phyloP scores from a whole-genome alignment of 2,888 invertebrate genomes.

The Acrobasis suavella region DNA sequence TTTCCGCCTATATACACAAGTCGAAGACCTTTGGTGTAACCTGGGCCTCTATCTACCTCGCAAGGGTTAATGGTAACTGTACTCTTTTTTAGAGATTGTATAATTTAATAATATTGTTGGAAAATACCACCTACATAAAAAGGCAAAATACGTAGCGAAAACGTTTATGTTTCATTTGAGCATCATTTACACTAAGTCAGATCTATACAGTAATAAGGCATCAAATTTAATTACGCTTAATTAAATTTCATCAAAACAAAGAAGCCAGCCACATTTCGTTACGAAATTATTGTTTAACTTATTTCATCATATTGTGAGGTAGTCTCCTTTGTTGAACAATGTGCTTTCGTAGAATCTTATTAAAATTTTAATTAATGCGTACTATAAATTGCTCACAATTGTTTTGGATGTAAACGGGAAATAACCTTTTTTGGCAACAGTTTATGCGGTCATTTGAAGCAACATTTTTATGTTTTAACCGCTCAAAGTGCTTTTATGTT shows the following conservation, averaged over 20 bases:
- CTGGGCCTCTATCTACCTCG: no score
- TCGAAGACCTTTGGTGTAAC: no score
- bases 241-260: slow-evolving; percentile 59
- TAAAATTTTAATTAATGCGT: slow-evolving; percentile 64
- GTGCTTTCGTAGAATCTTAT: slow-evolving; percentile 54
- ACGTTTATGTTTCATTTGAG: background rate
- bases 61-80: no score
- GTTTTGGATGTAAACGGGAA: slow-evolving; percentile 37
- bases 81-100: no score
- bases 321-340: slow-evolving; percentile 54
- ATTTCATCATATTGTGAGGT: slow-evolving; percentile 55
- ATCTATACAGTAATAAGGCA: slow-evolving; percentile 29
- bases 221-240: slow-evolving; percentile 51
- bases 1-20: no score
- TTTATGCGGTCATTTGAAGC: slow-evolving; percentile 30
- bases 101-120: no score
- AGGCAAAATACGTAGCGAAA: background rate
- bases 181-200: background rate
- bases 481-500: slow-evolving; percentile 32
- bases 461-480: slow-evolving; percentile 33
- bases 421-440: slow-evolving; percentile 33
- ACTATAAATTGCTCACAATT: slow-evolving; percentile 55
- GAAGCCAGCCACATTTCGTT: slow-evolving; percentile 50
- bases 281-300: slow-evolving; percentile 59
- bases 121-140: no score